Percentiles rank a stretch among this genome's conserved stretches.
Conservation (phyloP, 2,888 invertebrate species). For the Spisula solida region DNA sequence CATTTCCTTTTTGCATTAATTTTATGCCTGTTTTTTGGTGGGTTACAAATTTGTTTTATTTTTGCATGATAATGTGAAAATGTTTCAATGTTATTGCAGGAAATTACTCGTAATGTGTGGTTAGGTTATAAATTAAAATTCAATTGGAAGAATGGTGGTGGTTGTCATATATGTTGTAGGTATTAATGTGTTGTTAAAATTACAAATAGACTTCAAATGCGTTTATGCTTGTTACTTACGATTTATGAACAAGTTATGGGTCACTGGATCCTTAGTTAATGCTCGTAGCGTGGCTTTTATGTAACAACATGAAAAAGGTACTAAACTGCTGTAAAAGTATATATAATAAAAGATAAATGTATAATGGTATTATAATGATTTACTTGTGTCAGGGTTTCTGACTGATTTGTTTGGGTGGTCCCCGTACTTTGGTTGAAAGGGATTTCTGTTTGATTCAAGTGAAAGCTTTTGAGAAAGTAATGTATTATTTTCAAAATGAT, state of each 20-base stretch:
- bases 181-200: background rate
- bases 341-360: no score
- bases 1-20: constrained; percentile 1
- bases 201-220: background rate
- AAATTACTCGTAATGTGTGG: constrained; percentile 2
- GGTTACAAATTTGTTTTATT: background rate
- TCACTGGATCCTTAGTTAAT: background rate
- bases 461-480: no score
- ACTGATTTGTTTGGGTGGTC: no score
- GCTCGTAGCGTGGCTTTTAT: background rate
- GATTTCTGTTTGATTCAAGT: no score
- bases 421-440: no score
- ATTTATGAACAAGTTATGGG: background rate
- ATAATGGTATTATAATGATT: no score
- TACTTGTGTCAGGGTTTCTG: no score
- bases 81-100: background rate
- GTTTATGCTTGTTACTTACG: background rate
- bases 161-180: background rate
- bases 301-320: no score
- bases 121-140: background rate
- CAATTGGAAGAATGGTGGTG: background rate
- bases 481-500: no score
- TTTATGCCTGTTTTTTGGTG: background rate
- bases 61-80: background rate
- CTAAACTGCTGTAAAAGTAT: no score